Evolutionary conservation across 1,140 invertebrate species (phyloP).

Genomic region (Aricia agestis): DNA sequence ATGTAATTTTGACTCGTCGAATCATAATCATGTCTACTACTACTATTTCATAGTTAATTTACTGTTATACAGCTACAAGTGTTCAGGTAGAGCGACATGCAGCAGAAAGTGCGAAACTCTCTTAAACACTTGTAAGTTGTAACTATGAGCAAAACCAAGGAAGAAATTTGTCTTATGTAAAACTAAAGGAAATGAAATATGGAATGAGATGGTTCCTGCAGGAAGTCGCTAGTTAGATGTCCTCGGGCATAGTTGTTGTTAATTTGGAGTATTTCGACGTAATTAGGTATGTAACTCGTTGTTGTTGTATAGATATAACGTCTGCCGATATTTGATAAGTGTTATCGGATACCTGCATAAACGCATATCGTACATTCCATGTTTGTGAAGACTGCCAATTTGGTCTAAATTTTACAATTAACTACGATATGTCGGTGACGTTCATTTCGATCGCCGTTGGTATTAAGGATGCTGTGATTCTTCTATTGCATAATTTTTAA

Average conservation of each 20-base stretch:
- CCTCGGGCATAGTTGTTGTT: slow-evolving; percentile 43
- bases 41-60: not conserved
- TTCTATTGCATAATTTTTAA: slow-evolving; percentile 74
- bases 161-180: not conserved
- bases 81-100: not conserved
- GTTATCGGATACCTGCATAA: slow-evolving; percentile 73
- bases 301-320: slow-evolving; percentile 72
- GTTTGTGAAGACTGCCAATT: slow-evolving; percentile 75
- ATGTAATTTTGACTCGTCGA: not conserved
- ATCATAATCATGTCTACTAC: not conserved
- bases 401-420: slow-evolving; percentile 76
- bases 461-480: slow-evolving; percentile 75
- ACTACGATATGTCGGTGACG: slow-evolving; percentile 70
- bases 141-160: not conserved
- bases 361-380: slow-evolving; percentile 76
- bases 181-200: slow-evolving; percentile 28
- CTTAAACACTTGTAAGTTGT: not conserved
- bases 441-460: slow-evolving; percentile 71
- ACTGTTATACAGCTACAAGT: not conserved
- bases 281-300: slow-evolving; percentile 64
- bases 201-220: slow-evolving; percentile 21
- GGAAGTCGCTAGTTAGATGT: slow-evolving; percentile 27
- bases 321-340: slow-evolving; percentile 69
- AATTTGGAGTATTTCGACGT: slow-evolving; percentile 45
- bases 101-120: not conserved